Conservation (phyloP, 2,797 vertebrate genomes). For the Anguilla obscura region DNA sequence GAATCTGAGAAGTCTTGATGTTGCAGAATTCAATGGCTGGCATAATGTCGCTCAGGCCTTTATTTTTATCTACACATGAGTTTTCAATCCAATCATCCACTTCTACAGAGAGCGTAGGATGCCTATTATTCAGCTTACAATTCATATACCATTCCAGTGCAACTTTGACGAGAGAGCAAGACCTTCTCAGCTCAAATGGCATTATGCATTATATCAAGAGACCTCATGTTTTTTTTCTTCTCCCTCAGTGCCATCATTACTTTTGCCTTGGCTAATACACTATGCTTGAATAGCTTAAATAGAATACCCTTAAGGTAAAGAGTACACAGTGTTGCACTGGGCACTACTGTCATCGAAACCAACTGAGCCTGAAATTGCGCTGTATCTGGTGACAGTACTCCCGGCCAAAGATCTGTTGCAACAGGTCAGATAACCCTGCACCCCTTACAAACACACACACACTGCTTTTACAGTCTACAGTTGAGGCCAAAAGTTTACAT, state of each 20-base stretch:
- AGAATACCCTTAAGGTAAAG: neutral
- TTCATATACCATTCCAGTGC: neutral
- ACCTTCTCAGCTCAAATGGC: neutral
- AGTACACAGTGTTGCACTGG: neutral
- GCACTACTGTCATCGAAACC: neutral
- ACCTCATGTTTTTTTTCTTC: neutral
- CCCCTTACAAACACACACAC: neutral
- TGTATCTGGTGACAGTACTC: neutral
- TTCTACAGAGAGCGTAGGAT: neutral
- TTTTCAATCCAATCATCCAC: neutral
- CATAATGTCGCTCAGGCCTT: neutral
- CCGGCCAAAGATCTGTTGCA: neutral
- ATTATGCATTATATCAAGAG: neutral
- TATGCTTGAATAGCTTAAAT: neutral
- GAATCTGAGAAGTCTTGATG: neutral
- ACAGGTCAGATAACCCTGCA: neutral
- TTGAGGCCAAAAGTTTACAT: no score
- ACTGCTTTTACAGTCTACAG: no score
- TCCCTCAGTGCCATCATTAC: neutral
- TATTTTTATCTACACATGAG: neutral
- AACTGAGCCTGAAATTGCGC: neutral
- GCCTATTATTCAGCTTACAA: neutral
- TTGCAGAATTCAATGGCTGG: conserved; percentile 3
- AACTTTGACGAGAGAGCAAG: neutral
- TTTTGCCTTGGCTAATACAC: neutral